These are phyloP conservation scores for Castor canadensis DNA, from an alignment of 2,113 vertebrate genomes.

Conservation along the genomic window DNA sequence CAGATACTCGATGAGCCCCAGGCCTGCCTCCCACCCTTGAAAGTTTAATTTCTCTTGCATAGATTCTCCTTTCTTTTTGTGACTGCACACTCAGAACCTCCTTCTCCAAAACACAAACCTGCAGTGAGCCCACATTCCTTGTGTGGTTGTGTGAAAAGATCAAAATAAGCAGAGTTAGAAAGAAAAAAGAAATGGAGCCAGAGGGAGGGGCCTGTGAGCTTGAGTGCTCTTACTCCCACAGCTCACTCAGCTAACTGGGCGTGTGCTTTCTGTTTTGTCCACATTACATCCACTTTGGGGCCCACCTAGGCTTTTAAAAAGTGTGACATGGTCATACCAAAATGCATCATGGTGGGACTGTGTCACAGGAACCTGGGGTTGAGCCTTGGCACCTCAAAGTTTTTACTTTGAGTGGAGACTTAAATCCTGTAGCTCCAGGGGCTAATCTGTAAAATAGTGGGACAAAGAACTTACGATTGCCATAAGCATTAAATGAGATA, in stretches of 20 bases:
- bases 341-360: fast-evolving
- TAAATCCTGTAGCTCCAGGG: neutral
- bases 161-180: neutral
- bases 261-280: neutral
- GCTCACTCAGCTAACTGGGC: neutral
- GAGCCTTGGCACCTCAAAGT: neutral
- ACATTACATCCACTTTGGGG: neutral
- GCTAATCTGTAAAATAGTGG: neutral
- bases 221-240: neutral
- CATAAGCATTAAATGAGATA: fast-evolving
- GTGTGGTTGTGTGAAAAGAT: neutral
- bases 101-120: neutral
- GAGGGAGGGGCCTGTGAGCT: neutral
- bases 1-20: neutral
- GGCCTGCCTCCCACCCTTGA: neutral
- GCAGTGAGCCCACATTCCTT: neutral
- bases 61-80: neutral
- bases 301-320: neutral
- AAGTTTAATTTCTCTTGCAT: neutral
- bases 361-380: neutral
- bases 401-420: neutral
- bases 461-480: neutral
- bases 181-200: neutral
- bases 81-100: neutral
- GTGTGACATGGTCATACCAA: neutral